These are phyloP conservation scores for Nasalis larvatus DNA, from an alignment of 2,113 vertebrate species.

Conservation along the genomic window DNA sequence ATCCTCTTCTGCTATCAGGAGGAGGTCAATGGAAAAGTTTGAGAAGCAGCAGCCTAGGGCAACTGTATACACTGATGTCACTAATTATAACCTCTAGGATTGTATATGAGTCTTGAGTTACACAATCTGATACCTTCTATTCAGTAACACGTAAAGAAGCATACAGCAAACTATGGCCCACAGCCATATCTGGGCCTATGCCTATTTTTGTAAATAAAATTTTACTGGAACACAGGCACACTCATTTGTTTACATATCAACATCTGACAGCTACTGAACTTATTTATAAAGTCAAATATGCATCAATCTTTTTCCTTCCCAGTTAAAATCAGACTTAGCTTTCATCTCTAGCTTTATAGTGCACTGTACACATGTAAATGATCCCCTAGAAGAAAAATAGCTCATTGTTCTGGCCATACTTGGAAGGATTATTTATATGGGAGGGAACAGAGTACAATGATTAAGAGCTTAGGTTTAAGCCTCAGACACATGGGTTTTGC, in stretches of 20 bases:
- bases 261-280: slow-evolving; percentile 50
- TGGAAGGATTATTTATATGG: slow-evolving; percentile 30
- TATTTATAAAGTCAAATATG: slow-evolving; percentile 60
- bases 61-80: neutral
- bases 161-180: neutral
- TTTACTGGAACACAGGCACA: neutral
- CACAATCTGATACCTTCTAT: neutral
- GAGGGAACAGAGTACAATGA: neutral
- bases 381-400: slow-evolving; percentile 29
- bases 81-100: neutral
- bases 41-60: neutral
- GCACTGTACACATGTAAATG: slow-evolving; percentile 53
- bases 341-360: neutral
- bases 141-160: neutral
- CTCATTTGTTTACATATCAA: neutral
- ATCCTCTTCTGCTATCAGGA: neutral
- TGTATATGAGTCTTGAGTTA: neutral
- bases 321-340: slow-evolving; percentile 67
- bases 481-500: neutral
- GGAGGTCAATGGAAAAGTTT: neutral
- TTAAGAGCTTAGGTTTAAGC: slow-evolving; percentile 15
- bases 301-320: slow-evolving; percentile 46
- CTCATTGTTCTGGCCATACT: neutral
- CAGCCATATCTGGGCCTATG: neutral
- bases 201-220: neutral